A percentile compares a stretch with the other conserved stretches of the same genome.
These are phyloP conservation scores for Ibidorhyncha struthersii DNA, from an alignment of 2,113 vertebrate genomes.

Conservation along the genomic window DNA sequence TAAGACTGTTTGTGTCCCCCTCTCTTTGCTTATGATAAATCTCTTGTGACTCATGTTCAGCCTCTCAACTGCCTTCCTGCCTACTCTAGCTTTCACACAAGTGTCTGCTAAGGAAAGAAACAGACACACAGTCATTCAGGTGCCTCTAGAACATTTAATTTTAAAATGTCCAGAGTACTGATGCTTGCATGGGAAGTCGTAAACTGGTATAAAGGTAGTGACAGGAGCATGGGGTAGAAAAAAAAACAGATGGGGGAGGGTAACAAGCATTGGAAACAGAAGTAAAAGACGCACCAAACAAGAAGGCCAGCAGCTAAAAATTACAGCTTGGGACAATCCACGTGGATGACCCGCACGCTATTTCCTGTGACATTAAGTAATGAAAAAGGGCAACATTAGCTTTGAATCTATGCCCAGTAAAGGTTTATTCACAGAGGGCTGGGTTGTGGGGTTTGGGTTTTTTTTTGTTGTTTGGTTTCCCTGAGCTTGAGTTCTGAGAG, in stretches of 20 bases:
- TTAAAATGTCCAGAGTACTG: not conserved
- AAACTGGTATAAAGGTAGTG: not conserved
- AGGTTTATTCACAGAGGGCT: not conserved
- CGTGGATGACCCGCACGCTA: not conserved
- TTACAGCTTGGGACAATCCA: slow-evolving; percentile 48
- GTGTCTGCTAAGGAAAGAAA: slow-evolving; percentile 40
- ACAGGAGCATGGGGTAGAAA: not conserved
- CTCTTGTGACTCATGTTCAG: not conserved
- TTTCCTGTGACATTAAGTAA: not conserved
- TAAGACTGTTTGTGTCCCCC: not conserved
- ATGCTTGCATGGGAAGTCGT: not conserved
- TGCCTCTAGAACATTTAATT: slow-evolving; percentile 41
- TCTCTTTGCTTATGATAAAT: not conserved
- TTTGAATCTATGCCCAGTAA: not conserved
- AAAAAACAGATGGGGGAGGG: not conserved
- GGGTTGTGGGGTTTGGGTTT: too few relatives aligned
- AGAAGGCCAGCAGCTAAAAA: slow-evolving; percentile 13
- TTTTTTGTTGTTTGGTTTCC: slow-evolving; percentile 7
- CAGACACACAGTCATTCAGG: slow-evolving; percentile 5
- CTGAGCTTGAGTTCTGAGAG: not conserved
- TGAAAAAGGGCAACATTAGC: not conserved
- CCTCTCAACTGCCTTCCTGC: not conserved
- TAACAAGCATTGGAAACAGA: not conserved
- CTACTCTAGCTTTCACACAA: not conserved
- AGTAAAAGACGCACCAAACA: not conserved